A percentile compares a stretch with the other conserved stretches of the same genome.
Evolutionary conservation across 1,140 invertebrate genomes (phyloP).

Genomic region (Conus betulinus): DNA sequence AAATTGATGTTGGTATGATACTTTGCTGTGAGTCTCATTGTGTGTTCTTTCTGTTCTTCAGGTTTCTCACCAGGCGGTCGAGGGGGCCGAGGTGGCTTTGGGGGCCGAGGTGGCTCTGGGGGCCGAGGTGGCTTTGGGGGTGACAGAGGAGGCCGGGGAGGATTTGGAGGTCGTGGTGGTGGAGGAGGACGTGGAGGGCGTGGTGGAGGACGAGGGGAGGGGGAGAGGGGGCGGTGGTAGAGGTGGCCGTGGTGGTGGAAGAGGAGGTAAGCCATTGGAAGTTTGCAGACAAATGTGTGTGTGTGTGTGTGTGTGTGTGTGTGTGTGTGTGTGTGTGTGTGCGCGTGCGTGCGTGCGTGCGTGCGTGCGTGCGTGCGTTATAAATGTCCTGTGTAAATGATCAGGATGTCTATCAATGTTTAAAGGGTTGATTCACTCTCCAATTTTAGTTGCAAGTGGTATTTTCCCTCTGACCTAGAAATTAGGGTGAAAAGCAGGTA

Average conservation of each 20-base stretch:
- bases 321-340: no score
- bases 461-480: no score
- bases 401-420: no score
- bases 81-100: slow-evolving; percentile 70
- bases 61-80: slow-evolving; percentile 62
- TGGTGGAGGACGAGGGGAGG: slow-evolving; percentile 45
- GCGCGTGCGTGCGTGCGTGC: no score
- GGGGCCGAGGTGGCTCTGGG: slow-evolving; percentile 36
- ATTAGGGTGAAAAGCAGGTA: no score
- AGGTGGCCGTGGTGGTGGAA: slow-evolving; percentile 55
- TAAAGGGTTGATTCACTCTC: no score
- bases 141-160: slow-evolving; percentile 34
- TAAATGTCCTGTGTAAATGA: no score
- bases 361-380: no score
- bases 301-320: no score
- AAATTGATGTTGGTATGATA: no score
- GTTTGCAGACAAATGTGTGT: no score
- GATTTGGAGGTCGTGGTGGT: slow-evolving; percentile 44
- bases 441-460: no score
- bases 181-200: slow-evolving; percentile 49
- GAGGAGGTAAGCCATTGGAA: slow-evolving; percentile 74
- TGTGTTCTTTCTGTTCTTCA: slow-evolving; percentile 31
- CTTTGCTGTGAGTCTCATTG: neutral
- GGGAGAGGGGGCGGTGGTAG: slow-evolving; percentile 48
- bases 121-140: slow-evolving; percentile 44